A percentile compares a stretch with the other conserved stretches of the same genome.
Conservation (phyloP, 2,888 invertebrate species). For the Drosophila helvetica region DNA sequence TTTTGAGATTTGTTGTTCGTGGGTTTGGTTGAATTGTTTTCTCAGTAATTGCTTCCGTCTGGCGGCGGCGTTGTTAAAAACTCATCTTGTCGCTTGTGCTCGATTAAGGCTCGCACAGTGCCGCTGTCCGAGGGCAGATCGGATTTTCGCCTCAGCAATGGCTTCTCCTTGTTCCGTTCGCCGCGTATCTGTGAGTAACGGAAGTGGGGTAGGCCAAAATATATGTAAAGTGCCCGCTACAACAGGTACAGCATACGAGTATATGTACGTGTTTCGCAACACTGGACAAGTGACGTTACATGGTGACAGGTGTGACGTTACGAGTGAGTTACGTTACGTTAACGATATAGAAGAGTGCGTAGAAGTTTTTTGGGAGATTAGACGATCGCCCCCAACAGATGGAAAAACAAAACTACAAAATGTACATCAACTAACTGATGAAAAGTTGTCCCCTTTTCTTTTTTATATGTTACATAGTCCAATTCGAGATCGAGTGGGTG, state of each 20-base stretch:
- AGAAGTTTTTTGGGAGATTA: too few relatives aligned
- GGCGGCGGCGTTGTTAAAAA: constrained; percentile 93
- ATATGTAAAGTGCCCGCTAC: constrained; percentile 14
- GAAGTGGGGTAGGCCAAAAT: constrained; percentile 25
- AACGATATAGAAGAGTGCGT: background rate
- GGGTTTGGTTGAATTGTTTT: constrained; percentile 1
- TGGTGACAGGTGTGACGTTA: background rate
- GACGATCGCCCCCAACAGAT: constrained; percentile 5
- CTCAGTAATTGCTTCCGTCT: constrained; percentile 90
- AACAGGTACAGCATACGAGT: constrained; percentile 1
- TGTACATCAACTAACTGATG: constrained; percentile 13
- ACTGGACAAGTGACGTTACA: background rate
- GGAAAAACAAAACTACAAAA: constrained; percentile 8
- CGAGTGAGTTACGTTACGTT: constrained; percentile 1
- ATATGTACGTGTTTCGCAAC: background rate
- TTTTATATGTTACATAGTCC: constrained; percentile 2
- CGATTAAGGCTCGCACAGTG: constrained; percentile 95
- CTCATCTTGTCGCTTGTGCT: constrained; percentile 96
- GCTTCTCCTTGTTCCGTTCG: constrained; percentile 91
- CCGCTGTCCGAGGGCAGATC: constrained; percentile 97
- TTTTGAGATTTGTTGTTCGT: constrained; percentile 18
- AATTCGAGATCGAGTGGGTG: background rate
- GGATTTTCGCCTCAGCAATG: constrained; percentile 96
- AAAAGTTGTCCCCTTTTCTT: background rate
- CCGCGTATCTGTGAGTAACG: constrained; percentile 77